A percentile compares a stretch with the other conserved stretches of the same genome.
Conservation (phyloP, 2,797 vertebrate species). For the Cyclopterus lumpus region DNA sequence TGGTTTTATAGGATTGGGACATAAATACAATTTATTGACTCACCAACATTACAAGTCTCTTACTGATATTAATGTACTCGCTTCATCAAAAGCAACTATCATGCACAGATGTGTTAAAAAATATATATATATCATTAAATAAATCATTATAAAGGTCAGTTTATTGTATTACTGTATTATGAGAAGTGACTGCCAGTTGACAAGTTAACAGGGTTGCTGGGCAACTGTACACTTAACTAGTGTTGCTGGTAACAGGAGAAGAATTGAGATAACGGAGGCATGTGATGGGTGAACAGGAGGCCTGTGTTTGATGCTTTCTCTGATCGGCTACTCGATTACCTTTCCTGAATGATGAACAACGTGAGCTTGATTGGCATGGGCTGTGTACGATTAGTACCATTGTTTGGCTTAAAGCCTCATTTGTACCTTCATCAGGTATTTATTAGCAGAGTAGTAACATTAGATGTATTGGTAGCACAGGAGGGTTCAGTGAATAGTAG, state of each 20-base stretch:
- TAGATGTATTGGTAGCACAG: slow-evolving; percentile 13
- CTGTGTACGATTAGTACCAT: neutral
- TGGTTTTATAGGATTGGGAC: neutral
- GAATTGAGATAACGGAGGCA: neutral
- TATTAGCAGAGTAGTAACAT: slow-evolving; percentile 29
- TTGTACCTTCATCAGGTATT: slow-evolving; percentile 25
- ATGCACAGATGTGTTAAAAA: neutral
- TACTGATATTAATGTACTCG: neutral
- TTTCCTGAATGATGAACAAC: neutral
- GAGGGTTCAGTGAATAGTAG: neutral
- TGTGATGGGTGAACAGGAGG: slow-evolving; percentile 7
- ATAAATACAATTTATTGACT: neutral
- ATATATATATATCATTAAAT: neutral
- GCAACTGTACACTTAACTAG: slow-evolving; percentile 3
- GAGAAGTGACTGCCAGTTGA: neutral
- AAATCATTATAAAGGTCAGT: neutral
- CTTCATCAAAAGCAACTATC: neutral
- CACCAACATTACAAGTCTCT: too few relatives aligned
- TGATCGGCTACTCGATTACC: slow-evolving; percentile 19
- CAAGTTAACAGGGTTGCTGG: neutral
- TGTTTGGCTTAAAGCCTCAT: slow-evolving; percentile 3
- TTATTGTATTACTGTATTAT: neutral
- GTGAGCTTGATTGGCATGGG: neutral
- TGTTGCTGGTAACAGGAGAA: slow-evolving; percentile 18
- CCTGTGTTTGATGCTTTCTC: slow-evolving; percentile 26